Evolutionary conservation across 2,888 invertebrate species (phyloP), one percentile per base, ranked within the genome.

Genomic region (Ichneumoninae sp.): DNA sequence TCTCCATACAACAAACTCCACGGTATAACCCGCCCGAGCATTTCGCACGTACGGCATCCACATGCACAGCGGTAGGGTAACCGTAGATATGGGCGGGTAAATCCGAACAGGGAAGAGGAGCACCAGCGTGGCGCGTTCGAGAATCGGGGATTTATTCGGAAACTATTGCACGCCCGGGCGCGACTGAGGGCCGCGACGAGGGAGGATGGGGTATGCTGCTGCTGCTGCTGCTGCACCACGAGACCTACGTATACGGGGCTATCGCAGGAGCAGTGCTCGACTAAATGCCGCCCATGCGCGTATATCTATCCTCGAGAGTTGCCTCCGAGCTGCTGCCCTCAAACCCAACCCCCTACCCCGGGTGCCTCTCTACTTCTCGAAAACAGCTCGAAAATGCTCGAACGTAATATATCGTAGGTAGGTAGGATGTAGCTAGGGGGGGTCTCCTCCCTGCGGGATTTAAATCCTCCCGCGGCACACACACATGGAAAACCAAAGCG

Each of bases 111-210:
- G 90, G 90, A 90, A 84, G 74, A 90, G 90, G 90, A 87, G 85
- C 60, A 60, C 60, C 82, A 90, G 90, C 90, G 90, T 90, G 88
- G 87, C 89, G 90, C 92, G 90, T 90, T 90, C 91, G 92, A 91
- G 92, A 91, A 91, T 92, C 92, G 92, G 91, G 92, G 92, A 93
- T 93, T 93, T 93, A 93, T 92, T 92, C 90, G 91, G 92, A 93
- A 93, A 93, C 93, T 93, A 91, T 91, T 90, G 90, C 90, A 83
- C 87, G 89, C 87, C 79, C 80, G 86, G 84, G 74, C 82, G 60
- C 68, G 69, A 78, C 72, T 69, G 70, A 77, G 80, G 83, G 86
- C 84, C 82, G 85, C 83, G 85, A 82, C 87, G 86, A 83, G 89
- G 89, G 89, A 87, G 87, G 89, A 88, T 78, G 88, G 89, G 87